Conservation (phyloP, 64 coral and sea anemone species). For the Pocillopora verrucosa region DNA sequence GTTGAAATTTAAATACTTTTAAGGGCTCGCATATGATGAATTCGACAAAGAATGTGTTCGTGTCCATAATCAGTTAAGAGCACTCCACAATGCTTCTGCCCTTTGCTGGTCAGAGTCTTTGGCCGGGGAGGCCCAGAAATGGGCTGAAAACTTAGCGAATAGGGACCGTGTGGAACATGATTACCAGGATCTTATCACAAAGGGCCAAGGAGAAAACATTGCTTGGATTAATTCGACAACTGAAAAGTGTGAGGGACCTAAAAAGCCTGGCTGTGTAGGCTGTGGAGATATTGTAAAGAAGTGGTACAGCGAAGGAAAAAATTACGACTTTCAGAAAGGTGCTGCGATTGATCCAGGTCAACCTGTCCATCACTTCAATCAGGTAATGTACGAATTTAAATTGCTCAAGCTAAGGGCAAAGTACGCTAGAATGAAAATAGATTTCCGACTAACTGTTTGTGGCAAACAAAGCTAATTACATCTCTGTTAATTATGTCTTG, state of each 20-base stretch:
- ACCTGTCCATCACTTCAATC: conserved; percentile 43
- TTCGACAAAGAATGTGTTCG: conserved; percentile 60
- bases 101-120: conserved; percentile 54
- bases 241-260: conserved; percentile 12
- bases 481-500: too few species aligned
- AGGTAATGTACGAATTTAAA: neutral
- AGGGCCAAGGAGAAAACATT: conserved; percentile 52
- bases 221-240: conserved; percentile 10
- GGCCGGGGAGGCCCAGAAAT: conserved; percentile 32
- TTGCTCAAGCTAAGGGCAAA: too few species aligned
- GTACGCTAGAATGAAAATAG: too few species aligned
- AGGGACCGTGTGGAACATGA: conserved; percentile 50
- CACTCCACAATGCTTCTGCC: conserved; percentile 28
- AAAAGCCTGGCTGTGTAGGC: conserved; percentile 21
- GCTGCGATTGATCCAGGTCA: conserved; percentile 13
- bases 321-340: conserved; percentile 48
- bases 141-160: conserved; percentile 43
- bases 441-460: too few species aligned
- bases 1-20: neutral
- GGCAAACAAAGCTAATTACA: too few species aligned
- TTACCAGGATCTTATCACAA: conserved; percentile 35
- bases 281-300: conserved; percentile 49
- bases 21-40: conserved; percentile 50
- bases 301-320: conserved; percentile 58
- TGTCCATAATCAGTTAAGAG: conserved; percentile 48